Evolutionary conservation across 2,888 invertebrate species (phyloP), one percentile per base, ranked within the genome.

Genomic region (Heteromurus nitidus): DNA sequence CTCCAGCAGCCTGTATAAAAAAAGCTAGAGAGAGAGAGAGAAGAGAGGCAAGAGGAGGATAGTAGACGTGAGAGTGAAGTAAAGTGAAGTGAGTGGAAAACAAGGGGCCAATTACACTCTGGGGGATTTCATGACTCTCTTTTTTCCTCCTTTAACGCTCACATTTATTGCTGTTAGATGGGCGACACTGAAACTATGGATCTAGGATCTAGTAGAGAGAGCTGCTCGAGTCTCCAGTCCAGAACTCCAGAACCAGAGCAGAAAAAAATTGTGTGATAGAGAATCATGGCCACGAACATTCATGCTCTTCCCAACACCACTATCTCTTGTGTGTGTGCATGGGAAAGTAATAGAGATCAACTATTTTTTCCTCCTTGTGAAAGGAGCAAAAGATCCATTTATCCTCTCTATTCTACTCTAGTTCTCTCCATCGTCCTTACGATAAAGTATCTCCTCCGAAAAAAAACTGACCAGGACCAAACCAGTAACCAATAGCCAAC

Each of bases 81-180:
- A 60, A 60, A 60, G 60, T 60, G 60, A 60, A 30, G 60, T 60
- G 60, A 60, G 60, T 60, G 30, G 60, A 60, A 60, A 60, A 60
- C 60, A 60, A 60, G 60, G 60, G 60, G 60, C 30, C 60, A 60
- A 60, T 60, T 60, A 60, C 60, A 60, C 60, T 60, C 60, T 60
- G 60, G 60, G 60, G 60, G 60, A 60, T 60, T 60, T 60, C 60
- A 60, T 60, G 60, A 60, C 60, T 60, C 60, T 60, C 60, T 30
- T 60, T 53, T 53, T 60, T 60, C 26, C 55, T 60, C 60, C 60
- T 60, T 60, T 60, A 60, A 60, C 60, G n/a, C 60, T 60, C 60
- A 30, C 60, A 60, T 60, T 60, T 60, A 60, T 60, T 60, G 60
- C 60, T 60, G 60, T 60, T 60, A 60, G 60, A 60, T 60, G 60